A percentile compares a stretch with the other conserved stretches of the same genome.
Evolutionary conservation across 1,140 invertebrate species (phyloP).

Genomic region (Orius laevigatus): DNA sequence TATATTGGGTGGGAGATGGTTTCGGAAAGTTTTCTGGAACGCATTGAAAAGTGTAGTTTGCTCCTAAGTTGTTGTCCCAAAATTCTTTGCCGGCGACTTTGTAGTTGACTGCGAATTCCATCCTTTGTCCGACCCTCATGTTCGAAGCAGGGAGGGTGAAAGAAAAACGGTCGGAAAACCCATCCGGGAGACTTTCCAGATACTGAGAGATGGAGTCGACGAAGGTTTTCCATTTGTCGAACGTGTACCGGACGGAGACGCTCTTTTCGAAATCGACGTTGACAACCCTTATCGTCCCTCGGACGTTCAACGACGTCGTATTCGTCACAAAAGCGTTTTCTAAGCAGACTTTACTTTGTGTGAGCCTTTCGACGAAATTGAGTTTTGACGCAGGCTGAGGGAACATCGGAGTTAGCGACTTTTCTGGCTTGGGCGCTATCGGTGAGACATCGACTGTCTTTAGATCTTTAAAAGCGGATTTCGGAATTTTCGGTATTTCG

Average conservation of each 20-base stretch:
- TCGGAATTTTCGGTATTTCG: conserved; percentile 73
- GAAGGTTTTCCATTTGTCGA: conserved; percentile 71
- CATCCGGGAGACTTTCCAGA: conserved; percentile 76
- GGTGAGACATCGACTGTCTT: conserved; percentile 32
- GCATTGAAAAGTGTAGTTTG: conserved; percentile 74
- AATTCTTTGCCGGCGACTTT: conserved; percentile 64
- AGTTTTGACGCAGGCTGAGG: conserved; percentile 57
- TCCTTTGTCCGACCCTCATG: conserved; percentile 48
- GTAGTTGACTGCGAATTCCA: conserved; percentile 72
- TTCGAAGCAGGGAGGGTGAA: conserved; percentile 52
- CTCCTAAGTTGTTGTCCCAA: conserved; percentile 79
- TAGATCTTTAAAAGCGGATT: conserved; percentile 63
- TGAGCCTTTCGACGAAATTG: conserved; percentile 62
- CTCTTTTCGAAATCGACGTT: conserved; percentile 86
- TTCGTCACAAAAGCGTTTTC: conserved; percentile 68
- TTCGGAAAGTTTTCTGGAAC: conserved; percentile 29
- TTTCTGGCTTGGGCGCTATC: conserved; percentile 9
- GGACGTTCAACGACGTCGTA: conserved; percentile 53
- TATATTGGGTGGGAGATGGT: conserved; percentile 1
- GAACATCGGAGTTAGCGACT: conserved; percentile 52
- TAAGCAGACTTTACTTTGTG: conserved; percentile 55
- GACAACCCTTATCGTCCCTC: conserved; percentile 68
- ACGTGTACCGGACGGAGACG: conserved; percentile 70
- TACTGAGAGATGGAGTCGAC: conserved; percentile 69
- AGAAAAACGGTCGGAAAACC: conserved; percentile 78